These are phyloP conservation scores for Oscarella lobularis DNA, from an alignment of 37 sponge, comb jelly and placozoan species.

Conservation along the genomic window DNA sequence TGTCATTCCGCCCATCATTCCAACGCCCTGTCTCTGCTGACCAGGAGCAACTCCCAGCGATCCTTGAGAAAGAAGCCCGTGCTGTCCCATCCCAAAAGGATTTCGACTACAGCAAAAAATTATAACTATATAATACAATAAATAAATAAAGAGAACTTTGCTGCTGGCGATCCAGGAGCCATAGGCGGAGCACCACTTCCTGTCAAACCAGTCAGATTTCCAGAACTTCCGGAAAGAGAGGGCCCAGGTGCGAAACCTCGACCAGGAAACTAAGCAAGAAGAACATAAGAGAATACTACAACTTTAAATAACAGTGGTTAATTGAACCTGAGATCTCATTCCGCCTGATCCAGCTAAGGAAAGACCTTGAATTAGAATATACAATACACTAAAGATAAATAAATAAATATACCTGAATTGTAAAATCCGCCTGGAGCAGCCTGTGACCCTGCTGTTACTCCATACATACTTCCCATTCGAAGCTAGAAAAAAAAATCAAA, in stretches of 20 bases:
- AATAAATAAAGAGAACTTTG: background rate
- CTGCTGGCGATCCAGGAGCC: background rate
- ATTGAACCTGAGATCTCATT: too few relatives aligned
- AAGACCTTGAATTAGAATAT: too few relatives aligned
- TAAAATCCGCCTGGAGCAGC: too few relatives aligned
- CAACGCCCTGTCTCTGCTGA: background rate
- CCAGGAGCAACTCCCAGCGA: background rate
- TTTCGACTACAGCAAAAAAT: background rate
- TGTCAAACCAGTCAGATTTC: background rate
- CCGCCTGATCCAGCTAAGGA: too few relatives aligned
- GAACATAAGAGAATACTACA: background rate
- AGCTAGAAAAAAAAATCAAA: too few relatives aligned
- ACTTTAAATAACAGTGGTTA: too few relatives aligned
- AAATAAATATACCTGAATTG: background rate
- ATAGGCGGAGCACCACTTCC: background rate
- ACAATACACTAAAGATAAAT: background rate
- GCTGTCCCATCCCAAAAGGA: background rate
- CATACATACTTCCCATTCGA: too few relatives aligned
- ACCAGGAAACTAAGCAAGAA: background rate
- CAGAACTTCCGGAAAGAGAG: background rate
- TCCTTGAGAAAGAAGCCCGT: background rate
- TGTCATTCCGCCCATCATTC: background rate
- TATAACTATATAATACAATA: background rate
- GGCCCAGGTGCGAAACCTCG: background rate
- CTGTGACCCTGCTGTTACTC: too few relatives aligned